Percentiles rank a stretch among this genome's conserved stretches.
Conservation (phyloP, 1,140 invertebrate genomes). For the Teleopsis dalmanni region DNA sequence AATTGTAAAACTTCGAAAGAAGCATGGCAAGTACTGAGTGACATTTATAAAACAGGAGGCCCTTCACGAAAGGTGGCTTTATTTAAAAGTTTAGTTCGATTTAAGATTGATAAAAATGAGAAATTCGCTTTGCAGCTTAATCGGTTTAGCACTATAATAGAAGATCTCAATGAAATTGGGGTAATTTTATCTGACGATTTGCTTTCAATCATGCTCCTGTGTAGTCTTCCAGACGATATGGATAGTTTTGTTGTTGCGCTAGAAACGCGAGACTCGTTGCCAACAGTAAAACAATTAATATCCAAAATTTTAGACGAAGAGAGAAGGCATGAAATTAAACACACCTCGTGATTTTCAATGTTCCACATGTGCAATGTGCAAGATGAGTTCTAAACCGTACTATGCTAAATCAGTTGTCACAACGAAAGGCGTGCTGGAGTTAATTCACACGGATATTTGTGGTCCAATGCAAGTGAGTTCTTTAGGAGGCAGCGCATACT, state of each 20-base stretch:
- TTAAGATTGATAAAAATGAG: background rate
- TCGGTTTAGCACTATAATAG: constrained; percentile 3
- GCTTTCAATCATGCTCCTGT: constrained; percentile 3
- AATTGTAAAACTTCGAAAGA: constrained; percentile 6
- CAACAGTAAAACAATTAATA: constrained; percentile 4
- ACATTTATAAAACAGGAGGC: constrained; percentile 1
- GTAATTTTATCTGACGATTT: constrained; percentile 1
- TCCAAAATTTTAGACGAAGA: constrained; percentile 13
- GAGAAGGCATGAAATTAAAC: background rate
- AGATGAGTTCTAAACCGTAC: background rate
- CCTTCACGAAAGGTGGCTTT: constrained; percentile 7
- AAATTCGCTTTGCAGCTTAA: constrained; percentile 6
- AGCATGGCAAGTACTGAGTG: constrained; percentile 6
- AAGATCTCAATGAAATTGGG: constrained; percentile 9
- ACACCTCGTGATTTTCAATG: background rate
- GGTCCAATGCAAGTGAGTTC: background rate
- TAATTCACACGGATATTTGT: background rate
- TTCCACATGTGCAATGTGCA: background rate
- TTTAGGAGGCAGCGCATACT: background rate
- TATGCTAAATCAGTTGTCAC: background rate
- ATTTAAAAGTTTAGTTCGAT: constrained; percentile 10
- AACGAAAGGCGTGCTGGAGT: background rate
- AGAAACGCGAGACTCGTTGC: constrained; percentile 8
- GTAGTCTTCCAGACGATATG: constrained; percentile 10
- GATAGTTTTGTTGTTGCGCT: constrained; percentile 12